Evolutionary conservation across 2,797 vertebrate species (phyloP), one percentile per base, ranked within the genome.

Genomic region (Falco concolor): DNA sequence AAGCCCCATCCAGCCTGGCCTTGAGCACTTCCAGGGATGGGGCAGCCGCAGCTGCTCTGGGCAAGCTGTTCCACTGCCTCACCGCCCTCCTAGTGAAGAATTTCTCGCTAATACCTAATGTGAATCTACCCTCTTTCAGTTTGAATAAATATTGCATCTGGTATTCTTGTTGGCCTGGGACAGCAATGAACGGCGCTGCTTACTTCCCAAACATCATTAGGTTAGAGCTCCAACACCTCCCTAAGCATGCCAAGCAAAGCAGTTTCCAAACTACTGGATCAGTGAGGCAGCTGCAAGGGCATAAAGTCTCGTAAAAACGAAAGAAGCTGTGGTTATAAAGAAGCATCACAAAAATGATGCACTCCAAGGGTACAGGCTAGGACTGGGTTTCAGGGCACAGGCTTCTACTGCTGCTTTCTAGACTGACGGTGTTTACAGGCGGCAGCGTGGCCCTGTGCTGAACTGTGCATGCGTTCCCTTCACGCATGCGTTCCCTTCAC

Each of bases 401-500:
- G 7, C 36, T 73, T 40, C 53, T 30, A 5, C 4, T 57, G 56
- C 57, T 83, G 73, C 78, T 72, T 56, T 75, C 57, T 25, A 75
- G 67, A 17, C 25, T 15, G 54, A 2, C n/a, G 28, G 67, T 13
- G 1, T 73, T 77, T 15, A 10, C 32, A 84, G 67, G 77, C 8
- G 8, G 72, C 72, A 91, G 73, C 1, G 0, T 5, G 24, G 75
- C 36, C 44, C 38, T 5, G 30, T 9, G 67, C 54, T 32, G 74
- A 30, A 68, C 9, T 0, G 2, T 4, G 30, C n/a, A 19, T 1
- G 5, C 0, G 8, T 45, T 91, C 65, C 25, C 53, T 56, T 42
- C 0, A 0, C 25, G 90, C 77, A 84, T 63, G 19, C 0, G 7
- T 45, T 91, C 65, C 25, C 53, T 56, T 42, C 0, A 0, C 25